These are phyloP conservation scores for Ormyrus rosae DNA, from an alignment of 2,888 invertebrate species.

Conservation along the genomic window DNA sequence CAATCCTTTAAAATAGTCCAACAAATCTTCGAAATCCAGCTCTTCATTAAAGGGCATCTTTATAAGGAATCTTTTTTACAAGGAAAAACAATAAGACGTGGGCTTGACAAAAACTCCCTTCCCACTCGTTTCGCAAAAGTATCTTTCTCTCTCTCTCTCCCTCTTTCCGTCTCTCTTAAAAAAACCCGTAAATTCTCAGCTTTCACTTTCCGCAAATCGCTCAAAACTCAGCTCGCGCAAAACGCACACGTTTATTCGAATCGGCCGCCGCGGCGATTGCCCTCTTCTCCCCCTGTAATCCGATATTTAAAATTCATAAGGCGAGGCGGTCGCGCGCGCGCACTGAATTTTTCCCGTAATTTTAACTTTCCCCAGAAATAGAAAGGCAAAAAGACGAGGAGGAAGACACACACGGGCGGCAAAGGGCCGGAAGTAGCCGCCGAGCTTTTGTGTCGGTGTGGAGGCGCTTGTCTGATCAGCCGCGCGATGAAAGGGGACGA, in stretches of 20 bases:
- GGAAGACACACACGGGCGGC: neutral
- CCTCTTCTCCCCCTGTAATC: constrained; percentile 16
- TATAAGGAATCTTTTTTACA: too few relatives aligned
- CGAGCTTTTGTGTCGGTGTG: constrained; percentile 9
- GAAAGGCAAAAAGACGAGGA: neutral
- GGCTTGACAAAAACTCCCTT: too few relatives aligned
- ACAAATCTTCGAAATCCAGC: too few relatives aligned
- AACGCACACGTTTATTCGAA: constrained; percentile 29
- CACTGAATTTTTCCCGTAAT: constrained; percentile 25
- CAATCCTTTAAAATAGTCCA: too few relatives aligned
- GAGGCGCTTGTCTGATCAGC: constrained; percentile 1
- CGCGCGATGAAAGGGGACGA: constrained; percentile 31
- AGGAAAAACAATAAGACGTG: too few relatives aligned
- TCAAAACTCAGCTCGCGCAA: neutral
- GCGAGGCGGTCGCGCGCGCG: neutral
- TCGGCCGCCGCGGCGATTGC: constrained; percentile 7
- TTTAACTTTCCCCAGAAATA: constrained; percentile 54
- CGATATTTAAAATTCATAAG: constrained; percentile 50
- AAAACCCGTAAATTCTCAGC: neutral
- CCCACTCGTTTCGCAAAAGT: too few relatives aligned
- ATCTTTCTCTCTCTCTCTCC: too few relatives aligned
- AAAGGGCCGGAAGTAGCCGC: constrained; percentile 45
- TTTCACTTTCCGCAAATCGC: constrained; percentile 24
- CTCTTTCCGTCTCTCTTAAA: too few relatives aligned
- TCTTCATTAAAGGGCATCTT: too few relatives aligned